Conservation (phyloP, 1,140 invertebrate species). For the Camponotus vicinus region DNA sequence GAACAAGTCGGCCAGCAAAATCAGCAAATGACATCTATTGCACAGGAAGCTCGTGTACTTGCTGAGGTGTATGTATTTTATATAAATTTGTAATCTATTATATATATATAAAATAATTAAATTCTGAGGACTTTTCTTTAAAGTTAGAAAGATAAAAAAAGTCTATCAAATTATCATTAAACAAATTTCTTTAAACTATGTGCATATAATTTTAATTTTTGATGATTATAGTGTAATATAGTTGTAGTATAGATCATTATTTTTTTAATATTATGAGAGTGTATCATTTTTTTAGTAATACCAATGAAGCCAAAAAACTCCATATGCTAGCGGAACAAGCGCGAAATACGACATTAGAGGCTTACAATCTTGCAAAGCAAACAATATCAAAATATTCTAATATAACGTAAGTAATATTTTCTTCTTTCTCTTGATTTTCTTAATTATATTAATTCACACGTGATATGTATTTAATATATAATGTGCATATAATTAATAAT, state of each 20-base stretch:
- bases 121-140: not conserved
- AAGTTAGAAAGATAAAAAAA: slow-evolving; percentile 3
- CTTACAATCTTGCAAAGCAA: slow-evolving; percentile 93
- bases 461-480: no score
- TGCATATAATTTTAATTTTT: not conserved
- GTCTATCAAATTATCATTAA: slow-evolving; percentile 18
- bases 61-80: slow-evolving; percentile 90
- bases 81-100: not conserved
- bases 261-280: slow-evolving; percentile 22
- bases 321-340: slow-evolving; percentile 92
- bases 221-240: not conserved
- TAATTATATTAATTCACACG: no score
- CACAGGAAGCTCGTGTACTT: slow-evolving; percentile 93
- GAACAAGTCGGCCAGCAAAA: slow-evolving; percentile 96
- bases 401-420: slow-evolving; percentile 87
- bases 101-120: not conserved
- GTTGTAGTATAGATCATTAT: not conserved
- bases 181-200: not conserved
- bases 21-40: slow-evolving; percentile 95
- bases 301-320: slow-evolving; percentile 92
- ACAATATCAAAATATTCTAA: slow-evolving; percentile 93
- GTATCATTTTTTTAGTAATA: slow-evolving; percentile 85
- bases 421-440: not conserved
- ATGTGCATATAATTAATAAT: no score
- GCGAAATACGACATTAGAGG: slow-evolving; percentile 93